Percentiles rank a stretch among this genome's conserved stretches.
These are phyloP conservation scores for Bos taurus DNA, from an alignment of 2,113 vertebrate genomes.

Conservation along the genomic window DNA sequence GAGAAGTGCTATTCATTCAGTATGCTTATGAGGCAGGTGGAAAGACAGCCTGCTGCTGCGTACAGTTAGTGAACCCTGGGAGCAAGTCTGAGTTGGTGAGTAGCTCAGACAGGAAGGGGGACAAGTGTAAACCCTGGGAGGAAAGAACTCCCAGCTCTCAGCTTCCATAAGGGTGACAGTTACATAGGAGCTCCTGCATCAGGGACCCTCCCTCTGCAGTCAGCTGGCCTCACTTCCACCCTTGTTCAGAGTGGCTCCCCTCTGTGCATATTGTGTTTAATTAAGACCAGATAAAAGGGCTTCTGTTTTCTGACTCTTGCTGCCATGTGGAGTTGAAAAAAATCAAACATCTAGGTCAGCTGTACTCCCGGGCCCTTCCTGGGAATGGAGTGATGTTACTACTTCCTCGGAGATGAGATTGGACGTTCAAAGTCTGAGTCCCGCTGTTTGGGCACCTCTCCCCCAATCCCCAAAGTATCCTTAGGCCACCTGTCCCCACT, in stretches of 20 bases:
- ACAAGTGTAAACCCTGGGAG: neutral
- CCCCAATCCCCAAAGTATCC: neutral
- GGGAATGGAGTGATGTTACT: neutral
- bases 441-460: neutral
- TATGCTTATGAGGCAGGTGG: neutral
- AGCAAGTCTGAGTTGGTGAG: neutral
- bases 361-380: neutral
- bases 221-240: neutral
- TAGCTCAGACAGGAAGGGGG: neutral
- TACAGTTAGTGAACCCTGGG: neutral
- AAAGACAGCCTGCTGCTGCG: neutral
- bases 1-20: neutral
- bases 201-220: neutral
- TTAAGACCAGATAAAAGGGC: conserved; percentile 59
- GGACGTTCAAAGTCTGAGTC: neutral
- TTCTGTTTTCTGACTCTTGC: conserved; percentile 28
- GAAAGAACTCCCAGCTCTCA: neutral
- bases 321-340: conserved; percentile 50
- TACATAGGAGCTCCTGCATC: neutral
- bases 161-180: neutral
- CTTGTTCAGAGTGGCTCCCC: neutral
- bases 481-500: neutral
- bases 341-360: conserved; percentile 52
- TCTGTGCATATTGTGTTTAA: conserved; percentile 40
- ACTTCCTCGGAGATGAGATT: neutral